Evolutionary conservation across 2,113 vertebrate species (phyloP).

Genomic region (Seriola rivoliana): DNA sequence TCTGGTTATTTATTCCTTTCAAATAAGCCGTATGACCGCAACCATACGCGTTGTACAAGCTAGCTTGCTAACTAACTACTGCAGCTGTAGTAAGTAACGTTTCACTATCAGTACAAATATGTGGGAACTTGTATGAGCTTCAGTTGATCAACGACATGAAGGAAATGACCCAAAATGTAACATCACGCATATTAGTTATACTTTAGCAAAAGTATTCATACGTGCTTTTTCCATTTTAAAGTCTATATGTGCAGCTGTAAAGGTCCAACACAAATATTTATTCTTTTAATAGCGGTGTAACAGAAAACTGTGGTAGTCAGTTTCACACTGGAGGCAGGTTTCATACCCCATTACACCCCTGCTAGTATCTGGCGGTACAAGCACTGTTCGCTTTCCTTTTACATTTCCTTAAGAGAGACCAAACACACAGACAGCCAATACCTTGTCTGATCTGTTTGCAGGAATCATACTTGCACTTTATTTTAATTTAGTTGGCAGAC

Average conservation of each 20-base stretch:
- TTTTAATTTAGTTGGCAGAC: neutral
- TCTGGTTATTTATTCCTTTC: neutral
- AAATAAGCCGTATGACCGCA: too few species aligned
- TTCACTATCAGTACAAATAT: neutral
- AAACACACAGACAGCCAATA: neutral
- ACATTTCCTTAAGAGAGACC: constrained; percentile 45
- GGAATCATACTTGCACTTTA: neutral
- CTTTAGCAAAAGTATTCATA: neutral
- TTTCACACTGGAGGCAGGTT: neutral
- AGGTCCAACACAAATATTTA: neutral
- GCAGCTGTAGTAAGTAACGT: neutral
- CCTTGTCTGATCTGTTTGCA: neutral
- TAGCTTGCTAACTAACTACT: constrained; percentile 12
- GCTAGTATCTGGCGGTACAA: neutral
- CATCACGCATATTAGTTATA: neutral
- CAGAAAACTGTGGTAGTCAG: neutral
- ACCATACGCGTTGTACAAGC: neutral
- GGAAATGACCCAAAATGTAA: neutral
- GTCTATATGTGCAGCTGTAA: neutral
- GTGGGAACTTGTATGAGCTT: constrained; percentile 5
- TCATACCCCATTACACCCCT: neutral
- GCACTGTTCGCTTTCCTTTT: neutral
- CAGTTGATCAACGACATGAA: neutral
- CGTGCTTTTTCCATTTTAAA: neutral
- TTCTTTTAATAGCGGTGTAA: neutral